Conservation (phyloP, 2,113 vertebrate genomes). For the Perognathus longimembris region DNA sequence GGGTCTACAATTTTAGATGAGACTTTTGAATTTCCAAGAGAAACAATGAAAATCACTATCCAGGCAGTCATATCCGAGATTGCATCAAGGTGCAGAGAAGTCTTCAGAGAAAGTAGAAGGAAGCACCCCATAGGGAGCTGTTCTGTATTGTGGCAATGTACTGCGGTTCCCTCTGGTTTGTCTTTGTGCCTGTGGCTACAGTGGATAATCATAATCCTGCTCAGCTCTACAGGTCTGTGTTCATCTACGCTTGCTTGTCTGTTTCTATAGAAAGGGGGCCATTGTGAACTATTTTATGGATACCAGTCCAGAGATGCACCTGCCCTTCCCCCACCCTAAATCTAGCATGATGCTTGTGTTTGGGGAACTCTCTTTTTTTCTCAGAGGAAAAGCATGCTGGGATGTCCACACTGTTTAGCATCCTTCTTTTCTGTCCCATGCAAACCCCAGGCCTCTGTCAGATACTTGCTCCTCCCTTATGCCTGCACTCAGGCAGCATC, state of each 20-base stretch:
- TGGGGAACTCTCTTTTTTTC: background rate
- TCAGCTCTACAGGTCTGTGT: background rate
- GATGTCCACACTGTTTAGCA: background rate
- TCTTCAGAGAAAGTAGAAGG: background rate
- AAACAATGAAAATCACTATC: background rate
- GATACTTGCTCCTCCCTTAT: background rate
- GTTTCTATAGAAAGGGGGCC: background rate
- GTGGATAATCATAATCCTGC: accelerated
- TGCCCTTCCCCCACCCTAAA: too few species aligned
- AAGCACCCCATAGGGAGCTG: background rate
- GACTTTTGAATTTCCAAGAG: background rate
- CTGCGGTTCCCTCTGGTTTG: too few species aligned
- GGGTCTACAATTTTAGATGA: background rate
- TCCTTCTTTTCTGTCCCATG: background rate
- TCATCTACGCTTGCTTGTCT: background rate
- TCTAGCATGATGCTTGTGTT: background rate
- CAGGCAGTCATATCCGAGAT: background rate
- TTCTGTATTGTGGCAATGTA: background rate
- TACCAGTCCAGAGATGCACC: background rate
- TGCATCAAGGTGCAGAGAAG: background rate
- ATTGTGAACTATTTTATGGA: background rate
- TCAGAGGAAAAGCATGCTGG: background rate
- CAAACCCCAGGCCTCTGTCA: background rate
- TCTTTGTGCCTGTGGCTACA: background rate
- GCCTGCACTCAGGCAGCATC: background rate